phyloP scores from a whole-genome alignment of 2,113 vertebrate genomes.

The Pelusios castaneus region DNA sequence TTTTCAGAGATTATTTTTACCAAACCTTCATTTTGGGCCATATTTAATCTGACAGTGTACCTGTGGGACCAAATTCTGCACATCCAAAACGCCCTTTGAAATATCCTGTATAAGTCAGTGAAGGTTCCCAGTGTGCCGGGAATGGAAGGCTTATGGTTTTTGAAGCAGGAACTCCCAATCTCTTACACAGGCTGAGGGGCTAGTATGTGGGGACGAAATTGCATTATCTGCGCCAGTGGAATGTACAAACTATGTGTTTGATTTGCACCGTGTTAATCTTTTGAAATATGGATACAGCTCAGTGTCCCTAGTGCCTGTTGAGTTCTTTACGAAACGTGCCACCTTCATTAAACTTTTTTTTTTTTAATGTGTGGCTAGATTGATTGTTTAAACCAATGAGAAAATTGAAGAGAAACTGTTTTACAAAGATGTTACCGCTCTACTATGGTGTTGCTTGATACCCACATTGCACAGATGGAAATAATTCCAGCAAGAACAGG shows the following conservation, averaged over 20 bases:
- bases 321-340: slow-evolving; percentile 57
- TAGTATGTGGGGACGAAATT: not conserved
- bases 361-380: slow-evolving; percentile 46
- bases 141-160: not conserved
- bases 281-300: slow-evolving; percentile 28
- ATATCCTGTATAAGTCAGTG: not conserved
- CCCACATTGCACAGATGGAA: not conserved
- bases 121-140: not conserved
- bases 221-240: not conserved
- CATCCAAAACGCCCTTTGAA: fast-evolving
- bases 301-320: slow-evolving; percentile 65
- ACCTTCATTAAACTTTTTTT: slow-evolving; percentile 73
- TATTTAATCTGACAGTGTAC: not conserved
- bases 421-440: fast-evolving
- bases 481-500: fast-evolving
- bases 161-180: not conserved
- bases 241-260: not conserved
- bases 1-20: not conserved
- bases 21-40: not conserved
- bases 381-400: not conserved
- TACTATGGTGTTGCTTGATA: not conserved
- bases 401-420: not conserved
- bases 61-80: too few relatives aligned
- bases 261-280: slow-evolving; percentile 49
- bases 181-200: not conserved